Base-by-base conservation (phyloP, 2,888 invertebrate genomes). In the Leptodirus hochenwartii region DNA sequence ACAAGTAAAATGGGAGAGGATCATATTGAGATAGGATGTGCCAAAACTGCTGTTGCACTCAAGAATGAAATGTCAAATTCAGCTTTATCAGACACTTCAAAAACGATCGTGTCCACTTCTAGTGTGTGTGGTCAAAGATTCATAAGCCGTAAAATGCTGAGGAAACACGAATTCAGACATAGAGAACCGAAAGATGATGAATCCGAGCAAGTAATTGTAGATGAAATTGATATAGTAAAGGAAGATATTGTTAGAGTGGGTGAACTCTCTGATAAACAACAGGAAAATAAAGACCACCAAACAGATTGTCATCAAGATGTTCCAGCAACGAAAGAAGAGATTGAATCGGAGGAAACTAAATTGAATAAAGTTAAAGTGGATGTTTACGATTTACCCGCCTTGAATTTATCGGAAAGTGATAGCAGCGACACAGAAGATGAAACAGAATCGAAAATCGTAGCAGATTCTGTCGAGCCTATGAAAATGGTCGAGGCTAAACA, bases 321-420 rank as follows among this genome's bases (percentile, higher is more conserved):
- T 41, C 51, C 51, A 17, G 38, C 30, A 45, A 32, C 27, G 23
- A 39, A 27, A 38, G 45, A 31, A 22, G 35, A 30, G 25, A 35
- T 30, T 4, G 43, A 46, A 5, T 25, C 27, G 1, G 32, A 24
- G 11, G 30, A 27, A 13, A 33, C 27, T n/a, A 59, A 59, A 37
- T 22, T 11, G n/a, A 13, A 20, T 20, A 12, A 15, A 13, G 22
- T 53, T 4, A 63, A 67, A 29, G 64, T 70, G 4, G 75, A 74
- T 45, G 62, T 74, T 2, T 62, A 63, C 37, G 70, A 84, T 56
- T 57, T 85, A 31, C 82, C 81, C 3, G 82, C 78, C 3, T 58
- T 82, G 23, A 84, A 84, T 59, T 59, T 85, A 23, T 84, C 82
- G 1, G 84, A 84, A 45, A 81, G 81, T 49, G 84, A 82, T 43